Conservation (phyloP, 2,888 invertebrate species). For the Cheilosia vulpina region DNA sequence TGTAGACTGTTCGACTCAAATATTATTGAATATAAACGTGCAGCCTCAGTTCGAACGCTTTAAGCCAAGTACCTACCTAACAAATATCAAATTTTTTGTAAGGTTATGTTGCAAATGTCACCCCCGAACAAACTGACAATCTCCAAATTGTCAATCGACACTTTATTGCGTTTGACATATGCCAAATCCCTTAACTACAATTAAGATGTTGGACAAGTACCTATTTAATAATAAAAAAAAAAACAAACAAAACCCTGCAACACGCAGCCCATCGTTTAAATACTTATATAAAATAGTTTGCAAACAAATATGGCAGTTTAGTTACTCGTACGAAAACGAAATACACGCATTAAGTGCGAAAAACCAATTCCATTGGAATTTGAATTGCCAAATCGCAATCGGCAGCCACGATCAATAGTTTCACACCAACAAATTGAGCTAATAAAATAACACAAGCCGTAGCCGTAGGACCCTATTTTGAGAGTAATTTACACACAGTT, state of each 20-base stretch:
- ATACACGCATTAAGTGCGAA: not conserved
- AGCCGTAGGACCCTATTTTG: conserved; percentile 16
- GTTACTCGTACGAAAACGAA: not conserved
- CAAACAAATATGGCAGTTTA: not conserved
- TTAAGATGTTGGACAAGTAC: conserved; percentile 3
- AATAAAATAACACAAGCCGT: conserved; percentile 27
- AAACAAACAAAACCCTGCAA: not conserved
- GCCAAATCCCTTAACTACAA: conserved; percentile 12
- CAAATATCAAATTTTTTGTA: too few species aligned
- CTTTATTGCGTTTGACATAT: not conserved
- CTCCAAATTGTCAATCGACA: not conserved
- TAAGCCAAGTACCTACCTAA: too few species aligned
- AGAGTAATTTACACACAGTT: conserved; percentile 61
- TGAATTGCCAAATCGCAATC: conserved; percentile 8
- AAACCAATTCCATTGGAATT: conserved; percentile 26
- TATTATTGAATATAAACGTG: too few species aligned
- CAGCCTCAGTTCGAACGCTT: too few species aligned
- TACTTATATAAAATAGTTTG: not conserved
- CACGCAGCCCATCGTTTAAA: not conserved
- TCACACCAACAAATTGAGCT: conserved; percentile 27
- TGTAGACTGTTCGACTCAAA: too few species aligned
- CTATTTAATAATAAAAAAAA: not conserved
- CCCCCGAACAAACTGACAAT: not conserved
- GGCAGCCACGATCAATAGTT: conserved; percentile 38
- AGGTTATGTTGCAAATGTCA: too few species aligned